Percentiles rank a stretch among this genome's conserved stretches.
phyloP scores from a whole-genome alignment of 2,888 invertebrate species.

The Seira ritae region DNA sequence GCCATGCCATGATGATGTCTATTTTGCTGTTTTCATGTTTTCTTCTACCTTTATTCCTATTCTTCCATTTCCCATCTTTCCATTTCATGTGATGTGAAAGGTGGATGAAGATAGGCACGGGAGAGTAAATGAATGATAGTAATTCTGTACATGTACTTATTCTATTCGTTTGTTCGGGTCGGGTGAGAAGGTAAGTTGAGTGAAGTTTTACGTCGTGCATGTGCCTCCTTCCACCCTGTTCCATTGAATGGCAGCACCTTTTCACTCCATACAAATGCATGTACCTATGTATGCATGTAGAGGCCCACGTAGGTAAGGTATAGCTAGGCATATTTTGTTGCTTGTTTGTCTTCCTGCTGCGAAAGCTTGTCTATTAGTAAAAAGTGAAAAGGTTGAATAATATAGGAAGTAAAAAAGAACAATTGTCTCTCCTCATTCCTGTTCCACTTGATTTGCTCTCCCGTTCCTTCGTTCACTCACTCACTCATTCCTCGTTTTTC shows the following conservation, averaged over 20 bases:
- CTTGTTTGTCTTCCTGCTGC: slow-evolving; percentile 55
- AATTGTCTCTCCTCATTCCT: slow-evolving; percentile 64
- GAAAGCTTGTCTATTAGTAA: slow-evolving; percentile 57
- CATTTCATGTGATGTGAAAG: too few relatives aligned
- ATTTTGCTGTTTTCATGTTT: slow-evolving; percentile 8
- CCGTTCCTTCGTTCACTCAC: slow-evolving; percentile 31
- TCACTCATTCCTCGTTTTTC: slow-evolving; percentile 5
- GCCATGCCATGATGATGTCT: slow-evolving; percentile 3
- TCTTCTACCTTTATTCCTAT: neutral
- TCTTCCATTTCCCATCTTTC: too few relatives aligned
- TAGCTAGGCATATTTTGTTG: slow-evolving; percentile 26
- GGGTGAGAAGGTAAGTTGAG: neutral
- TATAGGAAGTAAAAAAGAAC: slow-evolving; percentile 47
- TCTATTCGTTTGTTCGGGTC: neutral
- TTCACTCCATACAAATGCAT: neutral
- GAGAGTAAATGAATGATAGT: slow-evolving; percentile 7
- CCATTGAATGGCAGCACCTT: too few relatives aligned
- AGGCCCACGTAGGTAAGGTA: neutral
- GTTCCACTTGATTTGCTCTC: slow-evolving; percentile 63
- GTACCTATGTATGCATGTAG: neutral
- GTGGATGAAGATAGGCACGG: too few relatives aligned
- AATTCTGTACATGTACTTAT: slow-evolving; percentile 11
- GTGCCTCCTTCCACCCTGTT: too few relatives aligned
- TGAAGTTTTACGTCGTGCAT: too few relatives aligned
- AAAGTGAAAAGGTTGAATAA: slow-evolving; percentile 60